These are phyloP conservation scores for Miichthys miiuy DNA, from an alignment of 2,797 vertebrate genomes.

Conservation along the genomic window DNA sequence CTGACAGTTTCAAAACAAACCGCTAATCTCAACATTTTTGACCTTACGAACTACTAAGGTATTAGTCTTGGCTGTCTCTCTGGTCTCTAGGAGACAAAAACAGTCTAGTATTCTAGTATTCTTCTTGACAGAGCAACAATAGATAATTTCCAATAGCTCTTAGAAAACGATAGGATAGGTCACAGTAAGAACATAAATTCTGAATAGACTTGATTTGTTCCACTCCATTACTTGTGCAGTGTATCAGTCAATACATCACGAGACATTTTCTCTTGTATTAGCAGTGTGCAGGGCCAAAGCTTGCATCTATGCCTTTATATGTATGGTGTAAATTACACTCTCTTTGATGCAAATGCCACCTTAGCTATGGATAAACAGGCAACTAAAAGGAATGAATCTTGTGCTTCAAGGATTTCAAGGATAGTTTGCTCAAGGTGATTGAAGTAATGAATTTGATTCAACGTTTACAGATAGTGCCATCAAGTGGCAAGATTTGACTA, in stretches of 20 bases:
- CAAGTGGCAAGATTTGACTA: conserved; percentile 43
- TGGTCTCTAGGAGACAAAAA: conserved; percentile 19
- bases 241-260: neutral
- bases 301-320: neutral
- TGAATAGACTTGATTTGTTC: conserved; percentile 26
- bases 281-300: neutral
- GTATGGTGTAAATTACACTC: neutral
- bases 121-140: conserved; percentile 34
- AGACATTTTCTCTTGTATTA: neutral
- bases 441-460: neutral
- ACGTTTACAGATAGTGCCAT: conserved; percentile 46
- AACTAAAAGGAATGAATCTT: neutral
- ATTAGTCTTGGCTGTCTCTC: conserved; percentile 17
- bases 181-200: conserved; percentile 28
- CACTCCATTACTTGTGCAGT: neutral
- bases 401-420: conserved; percentile 7
- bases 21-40: neutral
- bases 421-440: conserved; percentile 12
- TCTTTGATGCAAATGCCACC: neutral
- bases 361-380: neutral
- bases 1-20: conserved; percentile 50
- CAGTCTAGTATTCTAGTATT: conserved; percentile 12
- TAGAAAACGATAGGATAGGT: conserved; percentile 37
- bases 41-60: conserved; percentile 6
- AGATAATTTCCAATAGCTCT: conserved; percentile 7